These are phyloP conservation scores for Amphimallon solstitiale DNA, from an alignment of 2,888 invertebrate genomes.

Conservation along the genomic window DNA sequence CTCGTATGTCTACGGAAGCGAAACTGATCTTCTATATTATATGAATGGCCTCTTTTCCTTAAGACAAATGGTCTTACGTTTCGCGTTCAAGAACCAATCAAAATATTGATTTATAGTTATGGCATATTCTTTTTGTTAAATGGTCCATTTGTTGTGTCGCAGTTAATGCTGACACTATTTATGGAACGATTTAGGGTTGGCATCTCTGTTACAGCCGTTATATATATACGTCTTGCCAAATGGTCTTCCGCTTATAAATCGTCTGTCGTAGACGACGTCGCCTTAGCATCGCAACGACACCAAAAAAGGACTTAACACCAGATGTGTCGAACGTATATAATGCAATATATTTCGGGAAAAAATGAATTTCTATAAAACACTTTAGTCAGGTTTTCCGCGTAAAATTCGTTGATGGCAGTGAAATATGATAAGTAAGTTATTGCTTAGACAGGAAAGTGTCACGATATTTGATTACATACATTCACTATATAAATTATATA, in stretches of 20 bases:
- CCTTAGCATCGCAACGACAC: conserved; percentile 27
- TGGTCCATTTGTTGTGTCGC: conserved; percentile 27
- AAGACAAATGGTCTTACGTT: conserved; percentile 3
- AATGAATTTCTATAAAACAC: conserved; percentile 31
- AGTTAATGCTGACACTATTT: conserved; percentile 28
- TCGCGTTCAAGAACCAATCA: conserved; percentile 18
- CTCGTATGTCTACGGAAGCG: too few relatives aligned
- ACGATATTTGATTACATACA: too few relatives aligned
- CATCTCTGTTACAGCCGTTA: conserved; percentile 24
- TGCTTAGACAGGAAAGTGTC: neutral
- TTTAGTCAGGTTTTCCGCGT: conserved; percentile 16
- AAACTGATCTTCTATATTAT: neutral
- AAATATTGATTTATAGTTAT: conserved; percentile 19
- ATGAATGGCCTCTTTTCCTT: conserved; percentile 3
- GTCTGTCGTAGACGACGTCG: conserved; percentile 32
- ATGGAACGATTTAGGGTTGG: conserved; percentile 28
- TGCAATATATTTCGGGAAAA: conserved; percentile 27
- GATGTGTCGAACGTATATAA: conserved; percentile 33
- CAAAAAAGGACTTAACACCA: conserved; percentile 27
- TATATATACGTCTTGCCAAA: conserved; percentile 26
- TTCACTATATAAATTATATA: too few relatives aligned
- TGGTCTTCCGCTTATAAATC: conserved; percentile 32
- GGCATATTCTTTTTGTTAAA: conserved; percentile 31
- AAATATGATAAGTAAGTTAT: conserved; percentile 18
- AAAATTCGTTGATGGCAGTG: conserved; percentile 7